These are phyloP conservation scores for Leptinotarsa haldemani DNA, from an alignment of 2,888 invertebrate genomes.

Conservation along the genomic window DNA sequence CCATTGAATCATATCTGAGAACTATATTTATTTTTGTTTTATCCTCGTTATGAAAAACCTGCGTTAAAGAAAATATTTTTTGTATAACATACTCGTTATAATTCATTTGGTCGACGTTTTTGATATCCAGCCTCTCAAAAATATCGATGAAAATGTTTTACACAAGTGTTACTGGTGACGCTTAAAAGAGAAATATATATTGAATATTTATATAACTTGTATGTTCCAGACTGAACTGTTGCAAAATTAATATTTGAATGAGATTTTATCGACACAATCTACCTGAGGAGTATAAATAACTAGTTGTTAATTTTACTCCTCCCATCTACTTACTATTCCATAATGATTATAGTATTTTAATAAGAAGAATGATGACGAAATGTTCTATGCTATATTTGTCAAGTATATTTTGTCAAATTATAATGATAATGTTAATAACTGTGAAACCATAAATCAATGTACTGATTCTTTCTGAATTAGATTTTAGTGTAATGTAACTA, in stretches of 20 bases:
- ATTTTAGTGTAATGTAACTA: constrained; percentile 60
- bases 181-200: constrained; percentile 44
- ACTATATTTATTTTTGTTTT: constrained; percentile 1
- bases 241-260: constrained; percentile 30
- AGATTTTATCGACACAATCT: constrained; percentile 35
- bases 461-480: constrained; percentile 63
- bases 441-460: constrained; percentile 60
- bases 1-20: constrained; percentile 23
- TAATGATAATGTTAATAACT: constrained; percentile 54
- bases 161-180: constrained; percentile 40
- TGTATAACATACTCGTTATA: constrained; percentile 26
- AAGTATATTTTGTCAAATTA: constrained; percentile 65
- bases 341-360: constrained; percentile 42
- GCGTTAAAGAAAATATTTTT: constrained; percentile 24
- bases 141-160: constrained; percentile 48
- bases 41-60: constrained; percentile 16
- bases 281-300: constrained; percentile 31
- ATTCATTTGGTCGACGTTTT: constrained; percentile 52
- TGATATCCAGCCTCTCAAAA: constrained; percentile 64
- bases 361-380: constrained; percentile 59
- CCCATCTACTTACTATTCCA: constrained; percentile 14
- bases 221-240: constrained; percentile 48
- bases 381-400: constrained; percentile 58
- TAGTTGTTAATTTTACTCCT: constrained; percentile 36
- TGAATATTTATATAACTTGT: constrained; percentile 41